Evolutionary conservation across 2,113 vertebrate species (phyloP).

Genomic region (Cynocephalus volans): DNA sequence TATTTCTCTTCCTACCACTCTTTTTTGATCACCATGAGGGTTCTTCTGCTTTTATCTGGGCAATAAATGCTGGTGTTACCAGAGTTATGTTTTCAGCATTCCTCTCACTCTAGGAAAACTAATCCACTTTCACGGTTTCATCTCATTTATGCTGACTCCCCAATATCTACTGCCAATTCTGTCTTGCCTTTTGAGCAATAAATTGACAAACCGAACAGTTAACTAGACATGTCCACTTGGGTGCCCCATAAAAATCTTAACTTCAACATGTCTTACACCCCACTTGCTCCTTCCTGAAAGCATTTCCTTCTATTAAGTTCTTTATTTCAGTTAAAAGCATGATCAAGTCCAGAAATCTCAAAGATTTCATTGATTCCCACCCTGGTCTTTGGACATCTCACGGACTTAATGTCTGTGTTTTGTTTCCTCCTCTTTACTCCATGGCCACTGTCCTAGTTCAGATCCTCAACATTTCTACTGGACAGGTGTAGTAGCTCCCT

Average conservation of each 20-base stretch:
- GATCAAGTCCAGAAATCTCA: neutral
- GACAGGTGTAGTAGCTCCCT: neutral
- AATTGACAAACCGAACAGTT: neutral
- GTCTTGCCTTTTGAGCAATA: neutral
- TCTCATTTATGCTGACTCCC: neutral
- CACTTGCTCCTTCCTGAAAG: neutral
- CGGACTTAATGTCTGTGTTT: neutral
- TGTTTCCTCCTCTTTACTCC: neutral
- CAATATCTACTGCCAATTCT: neutral
- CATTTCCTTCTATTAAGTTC: neutral
- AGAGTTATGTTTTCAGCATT: neutral
- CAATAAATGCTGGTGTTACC: neutral
- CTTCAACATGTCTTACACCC: neutral
- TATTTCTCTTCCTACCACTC: neutral
- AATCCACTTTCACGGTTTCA: neutral
- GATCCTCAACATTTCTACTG: neutral
- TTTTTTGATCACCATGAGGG: neutral
- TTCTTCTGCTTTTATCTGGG: neutral
- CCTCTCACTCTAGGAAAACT: neutral
- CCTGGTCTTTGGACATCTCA: neutral
- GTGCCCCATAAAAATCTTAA: neutral
- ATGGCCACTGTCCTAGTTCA: neutral
- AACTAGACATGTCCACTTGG: neutral
- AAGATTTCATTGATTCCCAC: neutral
- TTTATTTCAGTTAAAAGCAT: conserved; percentile 15